phyloP scores from a whole-genome alignment of 2,797 vertebrate genomes.

The Salmo trutta region DNA sequence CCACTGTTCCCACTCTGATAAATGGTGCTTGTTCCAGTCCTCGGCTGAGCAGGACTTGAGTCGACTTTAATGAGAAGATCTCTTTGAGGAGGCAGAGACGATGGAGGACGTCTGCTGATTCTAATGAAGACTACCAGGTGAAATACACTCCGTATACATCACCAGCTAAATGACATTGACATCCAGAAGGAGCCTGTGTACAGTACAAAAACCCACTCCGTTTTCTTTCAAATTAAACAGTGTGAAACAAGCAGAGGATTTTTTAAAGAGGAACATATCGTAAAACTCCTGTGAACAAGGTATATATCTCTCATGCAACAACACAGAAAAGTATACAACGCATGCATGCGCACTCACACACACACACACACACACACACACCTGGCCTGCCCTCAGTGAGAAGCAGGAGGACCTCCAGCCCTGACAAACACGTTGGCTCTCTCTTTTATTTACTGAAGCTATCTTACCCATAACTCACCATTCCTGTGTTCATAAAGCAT shows the following conservation, averaged over 20 bases:
- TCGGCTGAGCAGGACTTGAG: background rate
- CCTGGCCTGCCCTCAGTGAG: background rate
- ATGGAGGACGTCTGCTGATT: background rate
- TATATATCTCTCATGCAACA: background rate
- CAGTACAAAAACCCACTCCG: background rate
- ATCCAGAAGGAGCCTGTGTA: background rate
- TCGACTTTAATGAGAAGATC: background rate
- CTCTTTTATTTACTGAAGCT: conserved; percentile 89
- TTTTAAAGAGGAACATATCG: too few relatives aligned
- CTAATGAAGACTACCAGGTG: background rate
- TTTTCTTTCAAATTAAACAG: background rate
- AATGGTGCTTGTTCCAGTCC: background rate
- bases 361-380: background rate
- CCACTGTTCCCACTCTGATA: background rate
- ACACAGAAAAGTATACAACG: conserved; percentile 4
- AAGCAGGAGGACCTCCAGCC: conserved; percentile 72
- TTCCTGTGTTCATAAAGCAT: conserved; percentile 97
- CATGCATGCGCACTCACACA: background rate
- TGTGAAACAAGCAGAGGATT: background rate
- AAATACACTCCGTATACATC: background rate
- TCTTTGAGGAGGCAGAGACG: background rate
- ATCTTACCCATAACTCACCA: conserved; percentile 92
- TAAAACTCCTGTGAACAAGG: background rate
- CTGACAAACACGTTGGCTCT: conserved; percentile 59
- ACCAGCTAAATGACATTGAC: background rate